Conservation (phyloP, 2,888 invertebrate genomes). For the Andrena hattorfiana region DNA sequence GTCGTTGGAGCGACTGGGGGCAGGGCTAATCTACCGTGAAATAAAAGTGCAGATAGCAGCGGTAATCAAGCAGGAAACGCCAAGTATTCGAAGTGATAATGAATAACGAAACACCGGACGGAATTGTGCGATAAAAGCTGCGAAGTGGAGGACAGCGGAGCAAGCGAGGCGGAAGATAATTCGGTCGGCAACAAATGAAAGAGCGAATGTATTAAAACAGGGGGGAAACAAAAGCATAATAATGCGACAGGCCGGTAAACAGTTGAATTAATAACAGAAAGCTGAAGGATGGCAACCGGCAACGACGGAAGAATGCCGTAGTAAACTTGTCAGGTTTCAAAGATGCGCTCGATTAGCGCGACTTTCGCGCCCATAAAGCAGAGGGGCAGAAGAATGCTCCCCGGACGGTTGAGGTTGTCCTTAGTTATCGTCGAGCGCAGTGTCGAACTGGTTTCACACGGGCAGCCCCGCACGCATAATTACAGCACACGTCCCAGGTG, state of each 20-base stretch:
- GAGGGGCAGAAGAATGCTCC: background rate
- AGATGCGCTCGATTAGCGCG: background rate
- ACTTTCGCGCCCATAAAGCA: background rate
- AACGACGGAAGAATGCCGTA: too few relatives aligned
- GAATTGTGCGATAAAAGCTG: background rate
- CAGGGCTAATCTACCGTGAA: background rate
- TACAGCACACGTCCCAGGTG: conserved; percentile 55
- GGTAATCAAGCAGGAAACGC: conserved; percentile 5
- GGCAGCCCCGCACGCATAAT: conserved; percentile 42
- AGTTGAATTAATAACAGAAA: background rate
- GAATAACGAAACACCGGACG: background rate
- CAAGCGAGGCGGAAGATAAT: background rate
- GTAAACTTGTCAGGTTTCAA: background rate
- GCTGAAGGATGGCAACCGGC: background rate
- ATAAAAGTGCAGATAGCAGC: background rate
- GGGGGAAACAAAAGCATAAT: background rate
- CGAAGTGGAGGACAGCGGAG: background rate
- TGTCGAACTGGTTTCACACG: conserved; percentile 61
- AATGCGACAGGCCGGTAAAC: background rate
- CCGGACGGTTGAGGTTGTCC: conserved; percentile 6
- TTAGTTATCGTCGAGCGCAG: conserved; percentile 41
- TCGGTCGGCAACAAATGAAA: background rate
- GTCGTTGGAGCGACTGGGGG: background rate
- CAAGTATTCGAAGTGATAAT: conserved; percentile 4
- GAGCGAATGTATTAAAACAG: background rate